Percentiles rank a stretch among this genome's conserved stretches.
phyloP scores from a whole-genome alignment of 2,888 invertebrate genomes.

The Vanessa cardui region DNA sequence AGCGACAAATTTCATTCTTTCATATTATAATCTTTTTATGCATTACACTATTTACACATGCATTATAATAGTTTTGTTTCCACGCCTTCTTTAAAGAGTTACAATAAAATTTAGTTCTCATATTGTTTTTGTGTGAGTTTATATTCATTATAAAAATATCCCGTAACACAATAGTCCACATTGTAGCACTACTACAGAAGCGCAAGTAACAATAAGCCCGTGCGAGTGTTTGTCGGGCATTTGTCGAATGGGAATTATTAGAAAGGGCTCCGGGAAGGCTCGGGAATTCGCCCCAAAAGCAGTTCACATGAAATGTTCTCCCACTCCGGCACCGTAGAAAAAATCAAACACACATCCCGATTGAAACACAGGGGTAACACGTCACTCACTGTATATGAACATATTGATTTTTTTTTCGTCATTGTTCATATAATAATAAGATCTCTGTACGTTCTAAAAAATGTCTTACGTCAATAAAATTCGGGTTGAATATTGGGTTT shows the following conservation, averaged over 20 bases:
- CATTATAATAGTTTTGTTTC: neutral
- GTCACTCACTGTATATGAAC: slow-evolving; percentile 70
- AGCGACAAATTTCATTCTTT: neutral
- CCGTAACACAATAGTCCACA: slow-evolving; percentile 54
- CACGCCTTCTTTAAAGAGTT: neutral
- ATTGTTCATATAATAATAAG: slow-evolving; percentile 81
- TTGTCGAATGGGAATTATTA: slow-evolving; percentile 81
- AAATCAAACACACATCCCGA: slow-evolving; percentile 81
- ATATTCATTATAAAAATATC: slow-evolving; percentile 39
- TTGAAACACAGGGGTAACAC: slow-evolving; percentile 83
- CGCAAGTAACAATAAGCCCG: slow-evolving; percentile 75
- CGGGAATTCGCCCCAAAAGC: slow-evolving; percentile 83
- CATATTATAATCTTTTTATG: neutral
- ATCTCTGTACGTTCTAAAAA: slow-evolving; percentile 67
- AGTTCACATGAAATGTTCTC: slow-evolving; percentile 82
- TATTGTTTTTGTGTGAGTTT: slow-evolving; percentile 38
- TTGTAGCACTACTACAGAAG: slow-evolving; percentile 76
- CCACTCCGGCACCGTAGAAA: slow-evolving; percentile 79
- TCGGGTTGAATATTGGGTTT: slow-evolving; percentile 77
- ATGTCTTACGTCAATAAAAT: slow-evolving; percentile 72
- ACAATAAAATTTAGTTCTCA: slow-evolving; percentile 28
- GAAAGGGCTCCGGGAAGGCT: slow-evolving; percentile 80
- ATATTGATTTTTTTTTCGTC: slow-evolving; percentile 78
- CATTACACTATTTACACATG: neutral
- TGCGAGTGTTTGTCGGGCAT: slow-evolving; percentile 82